Conservation (phyloP, 2,113 vertebrate genomes). For the Murina feae region DNA sequence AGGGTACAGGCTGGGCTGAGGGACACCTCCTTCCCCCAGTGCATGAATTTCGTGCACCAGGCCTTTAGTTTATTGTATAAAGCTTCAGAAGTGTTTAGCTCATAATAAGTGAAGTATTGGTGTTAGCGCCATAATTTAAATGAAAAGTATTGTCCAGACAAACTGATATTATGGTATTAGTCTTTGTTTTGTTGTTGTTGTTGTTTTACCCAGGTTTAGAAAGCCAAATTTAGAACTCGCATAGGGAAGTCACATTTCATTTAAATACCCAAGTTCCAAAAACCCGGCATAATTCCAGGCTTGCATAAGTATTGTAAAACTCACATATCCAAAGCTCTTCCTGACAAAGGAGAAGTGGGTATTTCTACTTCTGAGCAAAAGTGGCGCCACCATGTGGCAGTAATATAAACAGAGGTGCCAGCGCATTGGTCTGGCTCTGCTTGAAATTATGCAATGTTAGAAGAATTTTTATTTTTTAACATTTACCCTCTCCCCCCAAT, state of each 20-base stretch:
- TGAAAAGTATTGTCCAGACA: background rate
- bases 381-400: conserved; percentile 63
- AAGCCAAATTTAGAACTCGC: background rate
- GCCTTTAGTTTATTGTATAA: background rate
- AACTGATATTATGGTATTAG: background rate
- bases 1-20: no score
- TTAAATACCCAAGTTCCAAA: background rate
- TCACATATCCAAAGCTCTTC: background rate
- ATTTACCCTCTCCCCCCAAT: background rate
- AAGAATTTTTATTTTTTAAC: background rate
- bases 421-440: background rate
- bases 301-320: conserved; percentile 27
- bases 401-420: conserved; percentile 9
- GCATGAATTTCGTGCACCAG: no score
- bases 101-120: background rate
- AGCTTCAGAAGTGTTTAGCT: background rate
- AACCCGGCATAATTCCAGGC: background rate
- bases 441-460: background rate
- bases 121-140: background rate
- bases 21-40: no score
- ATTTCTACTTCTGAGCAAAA: conserved; percentile 34
- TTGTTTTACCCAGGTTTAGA: background rate
- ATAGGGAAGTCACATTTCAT: conserved; percentile 9
- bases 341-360: conserved; percentile 21
- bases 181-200: background rate